A percentile compares a stretch with the other conserved stretches of the same genome.
These are phyloP conservation scores for Oligia latruncula DNA, from an alignment of 2,888 invertebrate genomes.

Conservation along the genomic window DNA sequence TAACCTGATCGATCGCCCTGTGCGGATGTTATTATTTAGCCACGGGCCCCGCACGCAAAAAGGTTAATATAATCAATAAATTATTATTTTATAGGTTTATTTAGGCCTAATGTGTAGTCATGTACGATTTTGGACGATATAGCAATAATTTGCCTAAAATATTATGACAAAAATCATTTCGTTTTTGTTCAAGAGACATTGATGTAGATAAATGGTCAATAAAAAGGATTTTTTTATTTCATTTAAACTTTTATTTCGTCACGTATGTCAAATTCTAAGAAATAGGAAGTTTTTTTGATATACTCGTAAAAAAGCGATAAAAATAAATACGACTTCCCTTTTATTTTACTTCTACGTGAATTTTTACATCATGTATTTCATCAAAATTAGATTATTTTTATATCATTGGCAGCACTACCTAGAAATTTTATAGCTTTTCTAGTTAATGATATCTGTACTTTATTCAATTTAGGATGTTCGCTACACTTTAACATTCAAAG, in stretches of 20 bases:
- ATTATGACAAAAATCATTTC: background rate
- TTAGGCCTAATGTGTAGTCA: background rate
- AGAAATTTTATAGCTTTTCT: conserved; percentile 13
- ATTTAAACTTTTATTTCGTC: background rate
- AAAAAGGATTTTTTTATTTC: background rate
- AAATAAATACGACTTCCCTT: background rate
- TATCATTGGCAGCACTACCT: background rate
- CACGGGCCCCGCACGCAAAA: too few species aligned
- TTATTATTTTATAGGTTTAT: background rate
- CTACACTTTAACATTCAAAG: background rate
- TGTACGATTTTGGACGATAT: background rate
- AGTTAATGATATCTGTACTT: background rate
- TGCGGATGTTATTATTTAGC: too few species aligned
- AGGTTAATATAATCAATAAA: background rate
- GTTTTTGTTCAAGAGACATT: background rate
- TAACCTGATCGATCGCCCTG: too few species aligned
- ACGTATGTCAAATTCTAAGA: conserved; percentile 18
- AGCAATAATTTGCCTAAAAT: conserved; percentile 5
- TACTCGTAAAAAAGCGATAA: background rate
- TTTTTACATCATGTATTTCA: background rate
- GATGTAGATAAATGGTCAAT: background rate
- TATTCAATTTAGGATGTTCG: conserved; percentile 13
- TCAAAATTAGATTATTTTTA: background rate
- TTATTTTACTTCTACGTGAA: conserved; percentile 9
- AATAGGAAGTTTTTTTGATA: background rate